Evolutionary conservation across 2,888 invertebrate species (phyloP).

Genomic region (Actias luna): DNA sequence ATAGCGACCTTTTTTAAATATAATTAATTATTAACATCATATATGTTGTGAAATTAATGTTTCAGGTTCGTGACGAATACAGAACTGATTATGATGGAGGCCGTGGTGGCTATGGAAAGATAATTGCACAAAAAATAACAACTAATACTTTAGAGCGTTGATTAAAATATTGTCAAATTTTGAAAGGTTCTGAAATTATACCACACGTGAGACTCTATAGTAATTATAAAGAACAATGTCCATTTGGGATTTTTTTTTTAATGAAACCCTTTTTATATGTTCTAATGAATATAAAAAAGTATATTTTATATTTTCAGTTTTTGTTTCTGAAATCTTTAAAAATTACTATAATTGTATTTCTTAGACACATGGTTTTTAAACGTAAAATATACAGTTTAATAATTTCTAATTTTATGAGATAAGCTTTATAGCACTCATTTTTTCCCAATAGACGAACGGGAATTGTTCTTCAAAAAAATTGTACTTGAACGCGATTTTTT

Average conservation of each 20-base stretch:
- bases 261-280: too few species aligned
- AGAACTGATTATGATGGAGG: conserved; percentile 98
- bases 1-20: too few species aligned
- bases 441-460: not conserved
- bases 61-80: conserved; percentile 97
- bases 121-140: conserved; percentile 91
- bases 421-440: not conserved
- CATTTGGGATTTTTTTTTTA: not conserved
- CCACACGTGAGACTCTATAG: conserved; percentile 36
- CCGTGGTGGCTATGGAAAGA: conserved; percentile 98
- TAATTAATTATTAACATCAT: too few species aligned
- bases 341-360: too few species aligned
- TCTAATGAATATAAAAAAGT: too few species aligned
- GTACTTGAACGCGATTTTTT: not conserved
- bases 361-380: too few species aligned
- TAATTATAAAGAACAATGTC: conserved; percentile 43
- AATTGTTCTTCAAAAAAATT: not conserved
- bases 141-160: conserved; percentile 81
- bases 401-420: not conserved
- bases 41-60: conserved; percentile 29
- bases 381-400: too few species aligned
- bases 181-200: conserved; percentile 29
- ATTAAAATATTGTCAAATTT: conserved; percentile 29
- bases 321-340: too few species aligned
- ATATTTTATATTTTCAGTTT: too few species aligned